phyloP scores from a whole-genome alignment of 2,888 invertebrate species.

The Hydraecia micacea region DNA sequence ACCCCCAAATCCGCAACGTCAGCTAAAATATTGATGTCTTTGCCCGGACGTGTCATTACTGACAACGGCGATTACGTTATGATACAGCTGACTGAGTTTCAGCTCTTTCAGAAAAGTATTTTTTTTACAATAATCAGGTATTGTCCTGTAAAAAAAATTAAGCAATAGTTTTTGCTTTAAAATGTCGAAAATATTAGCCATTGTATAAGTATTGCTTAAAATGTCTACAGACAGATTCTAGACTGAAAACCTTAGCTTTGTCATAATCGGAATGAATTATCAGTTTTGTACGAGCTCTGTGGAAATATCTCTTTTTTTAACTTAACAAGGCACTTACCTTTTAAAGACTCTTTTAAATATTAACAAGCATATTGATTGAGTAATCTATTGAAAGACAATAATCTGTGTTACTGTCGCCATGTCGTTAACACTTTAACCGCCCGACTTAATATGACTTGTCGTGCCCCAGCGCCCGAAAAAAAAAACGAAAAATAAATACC shows the following conservation, averaged over 20 bases:
- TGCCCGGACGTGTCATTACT: background rate
- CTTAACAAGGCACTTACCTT: background rate
- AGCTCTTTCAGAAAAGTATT: background rate
- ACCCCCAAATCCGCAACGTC: background rate
- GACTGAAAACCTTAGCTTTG: background rate
- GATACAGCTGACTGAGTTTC: conserved; percentile 12
- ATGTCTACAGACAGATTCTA: conserved; percentile 9
- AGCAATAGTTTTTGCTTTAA: conserved; percentile 19
- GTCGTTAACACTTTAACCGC: too few relatives aligned
- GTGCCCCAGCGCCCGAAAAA: too few relatives aligned
- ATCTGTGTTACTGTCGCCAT: conserved; percentile 27
- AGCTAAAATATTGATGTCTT: background rate
- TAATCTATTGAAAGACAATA: conserved; percentile 1
- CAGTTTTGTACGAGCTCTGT: conserved; percentile 15
- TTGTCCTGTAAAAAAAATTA: background rate
- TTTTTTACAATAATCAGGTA: background rate
- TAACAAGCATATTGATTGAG: background rate
- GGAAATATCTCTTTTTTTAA: conserved; percentile 28
- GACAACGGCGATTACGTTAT: background rate
- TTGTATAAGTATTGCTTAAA: conserved; percentile 32
- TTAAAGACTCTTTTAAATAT: background rate
- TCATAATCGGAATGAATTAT: conserved; percentile 21
- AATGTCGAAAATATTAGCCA: conserved; percentile 36
- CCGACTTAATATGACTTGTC: too few relatives aligned
- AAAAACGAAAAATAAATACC: too few relatives aligned